Conservation (phyloP, 2,113 vertebrate genomes). For the Alligator mississippiensis region DNA sequence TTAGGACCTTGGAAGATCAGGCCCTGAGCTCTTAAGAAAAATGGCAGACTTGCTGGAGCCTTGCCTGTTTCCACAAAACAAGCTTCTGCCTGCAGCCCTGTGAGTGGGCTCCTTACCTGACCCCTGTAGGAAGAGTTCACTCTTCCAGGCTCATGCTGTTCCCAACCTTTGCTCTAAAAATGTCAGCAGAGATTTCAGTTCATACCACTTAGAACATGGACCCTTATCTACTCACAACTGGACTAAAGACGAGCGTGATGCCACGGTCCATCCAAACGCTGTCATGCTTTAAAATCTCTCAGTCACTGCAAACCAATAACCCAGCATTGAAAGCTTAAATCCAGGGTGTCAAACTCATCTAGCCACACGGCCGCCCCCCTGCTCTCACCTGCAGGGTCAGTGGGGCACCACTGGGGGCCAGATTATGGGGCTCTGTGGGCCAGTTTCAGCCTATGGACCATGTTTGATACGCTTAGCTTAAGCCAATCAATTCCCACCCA, state of each 20-base stretch:
- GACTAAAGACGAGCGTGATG: background rate
- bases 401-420: too few relatives aligned
- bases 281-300: background rate
- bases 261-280: background rate
- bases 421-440: too few relatives aligned
- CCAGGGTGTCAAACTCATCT: too few relatives aligned
- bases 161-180: background rate
- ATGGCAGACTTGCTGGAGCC: background rate
- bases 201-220: background rate
- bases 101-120: background rate
- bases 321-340: background rate
- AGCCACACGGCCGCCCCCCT: too few relatives aligned
- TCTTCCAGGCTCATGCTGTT: background rate
- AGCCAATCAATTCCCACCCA: accelerated
- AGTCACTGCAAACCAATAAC: background rate
- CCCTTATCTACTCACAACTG: background rate
- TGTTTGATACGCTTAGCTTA: background rate
- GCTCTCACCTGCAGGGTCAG: too few relatives aligned
- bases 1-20: background rate
- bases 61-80: background rate
- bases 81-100: background rate
- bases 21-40: background rate
- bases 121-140: background rate
- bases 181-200: background rate
- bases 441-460: too few relatives aligned